Evolutionary conservation across 2,113 vertebrate genomes (phyloP), one percentile per base, ranked within the genome.

Genomic region (Odobenus rosmarus): DNA sequence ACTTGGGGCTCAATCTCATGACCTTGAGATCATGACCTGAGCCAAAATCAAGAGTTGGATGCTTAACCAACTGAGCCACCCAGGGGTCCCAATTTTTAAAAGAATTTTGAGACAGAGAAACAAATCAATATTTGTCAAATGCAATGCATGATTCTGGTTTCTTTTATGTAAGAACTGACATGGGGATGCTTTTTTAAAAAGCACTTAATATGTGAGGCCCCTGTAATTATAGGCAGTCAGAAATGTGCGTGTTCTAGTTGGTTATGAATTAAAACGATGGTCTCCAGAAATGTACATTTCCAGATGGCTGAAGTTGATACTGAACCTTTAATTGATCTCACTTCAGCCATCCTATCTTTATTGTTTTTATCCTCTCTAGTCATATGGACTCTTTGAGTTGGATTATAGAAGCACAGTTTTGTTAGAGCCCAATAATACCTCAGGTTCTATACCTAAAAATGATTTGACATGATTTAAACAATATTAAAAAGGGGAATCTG

Each of bases 191-290:
- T 72, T 79, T 80, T 55, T 12, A 33, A 59, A 57, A 64, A 77
- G 46, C 46, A 94, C 67, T 87, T 80, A 42, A 59, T 81, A 87
- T 84, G 8, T 49, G 61, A 18, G n/a, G 59, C 7, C 26, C 4
- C 26, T 84, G 1, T 49, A 84, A 96, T 88, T 79, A 67, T 33
- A 67, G 31, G 33, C 15, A 90, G 10, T 36, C 62, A 36, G 28
- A n/a, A 88, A 84, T 39, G 46, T 55, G 31, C 11, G 59, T 42
- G 21, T 23, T 79, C 53, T 64, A 36, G 80, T 51, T 53, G 31
- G 53, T 59, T 72, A 88, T 46, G 93, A 96, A 84, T 71, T 69
- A 95, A 95, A 94, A 94, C 57, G 82, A 69, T 80, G 16, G 18
- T 15, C 9, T 46, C 42, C 18, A 81, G 42, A 87, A 89, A 64